Evolutionary conservation across 2,888 invertebrate genomes (phyloP).

Genomic region (Campoplex capitator): DNA sequence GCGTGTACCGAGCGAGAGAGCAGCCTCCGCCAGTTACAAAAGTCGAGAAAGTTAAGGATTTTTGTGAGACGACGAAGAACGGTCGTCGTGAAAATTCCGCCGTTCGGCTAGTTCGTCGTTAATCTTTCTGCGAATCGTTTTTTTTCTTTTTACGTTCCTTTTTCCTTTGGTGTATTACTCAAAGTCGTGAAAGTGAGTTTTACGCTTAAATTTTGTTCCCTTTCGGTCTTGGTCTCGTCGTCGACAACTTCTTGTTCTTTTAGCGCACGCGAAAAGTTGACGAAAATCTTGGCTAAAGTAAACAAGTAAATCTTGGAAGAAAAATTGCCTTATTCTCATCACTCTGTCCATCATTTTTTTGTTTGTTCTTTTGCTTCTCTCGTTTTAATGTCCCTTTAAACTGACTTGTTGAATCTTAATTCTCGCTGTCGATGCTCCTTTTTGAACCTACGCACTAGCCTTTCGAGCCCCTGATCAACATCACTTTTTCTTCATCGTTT

Average conservation of each 20-base stretch:
- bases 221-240: not conserved
- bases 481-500: not conserved
- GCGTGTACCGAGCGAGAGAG: not conserved
- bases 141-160: not conserved
- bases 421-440: not conserved
- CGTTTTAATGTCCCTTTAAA: not conserved
- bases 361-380: not conserved
- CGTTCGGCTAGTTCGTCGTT: not conserved
- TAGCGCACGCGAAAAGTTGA: constrained; percentile 39
- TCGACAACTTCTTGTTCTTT: constrained; percentile 4
- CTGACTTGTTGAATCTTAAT: constrained; percentile 10
- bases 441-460: not conserved
- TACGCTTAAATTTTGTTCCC: not conserved
- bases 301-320: constrained; percentile 48
- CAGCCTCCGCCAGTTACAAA: not conserved
- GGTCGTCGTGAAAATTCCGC: not conserved
- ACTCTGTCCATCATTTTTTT: not conserved
- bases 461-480: too few species aligned
- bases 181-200: not conserved
- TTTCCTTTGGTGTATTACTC: not conserved
- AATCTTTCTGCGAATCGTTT: constrained; percentile 48
- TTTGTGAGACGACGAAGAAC: not conserved
- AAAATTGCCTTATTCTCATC: constrained; percentile 13
- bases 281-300: constrained; percentile 37
- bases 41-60: not conserved